These are phyloP conservation scores for Lophura swinhoii DNA, from an alignment of 2,797 vertebrate species.

Conservation along the genomic window DNA sequence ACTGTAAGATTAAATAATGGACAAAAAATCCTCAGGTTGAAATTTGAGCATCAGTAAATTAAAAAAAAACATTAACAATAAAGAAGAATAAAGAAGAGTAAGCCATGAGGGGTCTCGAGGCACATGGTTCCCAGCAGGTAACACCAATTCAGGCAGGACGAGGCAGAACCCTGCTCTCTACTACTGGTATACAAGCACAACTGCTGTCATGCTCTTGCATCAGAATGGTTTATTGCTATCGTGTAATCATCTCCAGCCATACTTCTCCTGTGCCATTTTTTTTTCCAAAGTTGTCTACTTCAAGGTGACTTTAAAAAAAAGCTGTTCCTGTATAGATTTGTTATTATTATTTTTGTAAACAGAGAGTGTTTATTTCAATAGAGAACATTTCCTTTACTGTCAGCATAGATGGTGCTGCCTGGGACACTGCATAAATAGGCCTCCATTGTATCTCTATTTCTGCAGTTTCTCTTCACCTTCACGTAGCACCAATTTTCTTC, in stretches of 20 bases:
- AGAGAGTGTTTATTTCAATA: background rate
- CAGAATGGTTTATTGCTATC: background rate
- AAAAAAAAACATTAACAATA: background rate
- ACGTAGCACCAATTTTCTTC: background rate
- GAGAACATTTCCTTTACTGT: background rate
- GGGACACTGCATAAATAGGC: accelerated
- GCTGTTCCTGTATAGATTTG: too few relatives aligned
- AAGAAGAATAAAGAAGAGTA: background rate
- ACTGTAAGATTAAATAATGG: accelerated
- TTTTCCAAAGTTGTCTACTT: background rate
- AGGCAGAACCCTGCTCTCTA: background rate
- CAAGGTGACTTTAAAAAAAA: background rate
- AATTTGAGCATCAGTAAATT: background rate
- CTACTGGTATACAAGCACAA: accelerated
- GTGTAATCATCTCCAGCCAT: background rate
- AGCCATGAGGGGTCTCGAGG: background rate
- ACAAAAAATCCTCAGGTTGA: background rate
- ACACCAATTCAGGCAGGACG: background rate
- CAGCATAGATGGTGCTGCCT: background rate
- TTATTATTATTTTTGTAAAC: background rate
- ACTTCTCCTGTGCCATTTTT: background rate
- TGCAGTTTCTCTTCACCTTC: background rate
- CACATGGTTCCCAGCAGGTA: background rate
- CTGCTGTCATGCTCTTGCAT: background rate
- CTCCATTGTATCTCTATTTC: background rate